Conservation (phyloP, 2,113 vertebrate genomes). For the Sporophila hypoxantha region DNA sequence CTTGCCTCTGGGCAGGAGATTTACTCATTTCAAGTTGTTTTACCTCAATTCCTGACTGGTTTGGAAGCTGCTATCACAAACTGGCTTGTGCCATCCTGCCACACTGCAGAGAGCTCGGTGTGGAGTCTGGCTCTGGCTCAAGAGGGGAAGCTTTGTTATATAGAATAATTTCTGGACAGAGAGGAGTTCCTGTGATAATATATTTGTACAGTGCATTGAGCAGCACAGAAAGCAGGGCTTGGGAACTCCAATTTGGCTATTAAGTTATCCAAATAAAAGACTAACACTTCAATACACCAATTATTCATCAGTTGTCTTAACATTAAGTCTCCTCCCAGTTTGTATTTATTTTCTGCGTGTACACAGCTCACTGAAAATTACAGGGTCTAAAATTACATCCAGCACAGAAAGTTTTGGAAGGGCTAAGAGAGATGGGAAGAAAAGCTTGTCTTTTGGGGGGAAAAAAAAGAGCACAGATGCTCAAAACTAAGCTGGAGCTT, state of each 20-base stretch:
- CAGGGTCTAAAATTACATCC: neutral
- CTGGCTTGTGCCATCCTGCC: neutral
- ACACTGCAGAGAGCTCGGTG: neutral
- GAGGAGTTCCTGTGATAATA: neutral
- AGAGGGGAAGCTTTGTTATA: neutral
- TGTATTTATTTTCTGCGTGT: neutral
- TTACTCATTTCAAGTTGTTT: neutral
- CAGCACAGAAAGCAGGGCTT: neutral
- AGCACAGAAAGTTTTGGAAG: neutral
- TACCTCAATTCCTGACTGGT: neutral
- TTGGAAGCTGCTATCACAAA: neutral
- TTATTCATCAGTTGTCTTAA: slow-evolving; percentile 19
- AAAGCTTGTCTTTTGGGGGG: neutral
- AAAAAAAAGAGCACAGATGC: neutral
- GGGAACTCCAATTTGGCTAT: neutral
- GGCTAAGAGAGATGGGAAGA: neutral
- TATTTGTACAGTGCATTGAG: slow-evolving; percentile 7
- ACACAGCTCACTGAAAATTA: neutral
- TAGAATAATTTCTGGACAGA: neutral
- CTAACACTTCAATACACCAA: neutral
- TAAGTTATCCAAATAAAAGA: slow-evolving; percentile 21
- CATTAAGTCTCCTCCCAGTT: neutral
- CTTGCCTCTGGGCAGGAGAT: neutral
- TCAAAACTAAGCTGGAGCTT: neutral
- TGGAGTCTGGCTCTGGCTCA: neutral